Evolutionary conservation across 2,113 vertebrate genomes (phyloP), one percentile per base, ranked within the genome.

Genomic region (Setophaga kirtlandii): DNA sequence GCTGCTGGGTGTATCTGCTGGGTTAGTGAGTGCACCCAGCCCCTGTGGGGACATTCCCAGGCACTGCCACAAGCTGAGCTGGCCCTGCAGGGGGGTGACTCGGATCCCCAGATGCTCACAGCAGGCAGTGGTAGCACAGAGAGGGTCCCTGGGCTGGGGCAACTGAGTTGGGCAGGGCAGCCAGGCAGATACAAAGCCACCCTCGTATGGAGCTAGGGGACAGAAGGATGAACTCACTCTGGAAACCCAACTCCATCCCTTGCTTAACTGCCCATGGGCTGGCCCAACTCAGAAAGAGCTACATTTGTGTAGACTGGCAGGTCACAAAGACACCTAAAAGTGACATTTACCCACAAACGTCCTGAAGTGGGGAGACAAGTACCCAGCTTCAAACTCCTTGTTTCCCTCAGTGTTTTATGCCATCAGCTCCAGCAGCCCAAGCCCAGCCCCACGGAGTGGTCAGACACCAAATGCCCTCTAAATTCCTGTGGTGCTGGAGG

Each of bases 161-260:
- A 58, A 47, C 17, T 1, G 2, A n/a, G 6, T 4, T 1, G 2
- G 30, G 39, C 62, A 44, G 39, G 27, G 33, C 52, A 75, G 42
- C n/a, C 3, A 3, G n/a, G 68, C 30, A 83, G n/a, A 23, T 10
- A 42, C n/a, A 49, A 69, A 88, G 37, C 25, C 59, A 68, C 28
- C 11, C 19, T 56, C 0, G 0, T 33, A 12, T 1, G 5, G 27
- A 73, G 25, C 31, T 53, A 9, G 8, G 28, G 33, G 22, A 12
- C 46, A 27, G 55, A 37, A 64, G 55, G 25, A 31, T 46, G n/a
- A 80, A 21, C 6, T 64, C 33, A 9, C 15, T 27, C 59, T 46
- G 74, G 12, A 60, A 68, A 65, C 15, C 6, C 21, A 65, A 1
- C 7, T 59, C 56, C 64, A 50, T 28, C 33, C 42, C 33, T 8